Percentiles rank a stretch among this genome's conserved stretches.
Evolutionary conservation across 2,888 invertebrate species (phyloP).

Genomic region (Drosophila barbarae): DNA sequence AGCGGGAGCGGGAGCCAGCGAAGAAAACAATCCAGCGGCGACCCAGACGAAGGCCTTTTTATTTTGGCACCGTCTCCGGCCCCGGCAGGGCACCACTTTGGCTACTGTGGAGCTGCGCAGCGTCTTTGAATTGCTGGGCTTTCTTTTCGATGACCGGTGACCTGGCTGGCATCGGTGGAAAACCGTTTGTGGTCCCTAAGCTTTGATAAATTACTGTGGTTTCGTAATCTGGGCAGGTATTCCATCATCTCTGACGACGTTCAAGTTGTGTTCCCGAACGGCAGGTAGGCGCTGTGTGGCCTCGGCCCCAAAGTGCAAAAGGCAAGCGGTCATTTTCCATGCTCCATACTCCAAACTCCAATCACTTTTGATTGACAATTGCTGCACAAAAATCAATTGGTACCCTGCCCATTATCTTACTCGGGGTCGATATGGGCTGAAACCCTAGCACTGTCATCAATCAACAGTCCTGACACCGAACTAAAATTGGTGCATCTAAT

Average conservation of each 20-base stretch:
- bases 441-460: conserved; percentile 58
- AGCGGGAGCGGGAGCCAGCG: conserved; percentile 19
- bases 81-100: conserved; percentile 52
- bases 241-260: conserved; percentile 68
- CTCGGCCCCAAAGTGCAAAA: conserved; percentile 45
- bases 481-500: conserved; percentile 66
- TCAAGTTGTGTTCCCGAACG: conserved; percentile 58
- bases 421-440: conserved; percentile 32
- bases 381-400: conserved; percentile 58
- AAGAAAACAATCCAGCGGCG: conserved; percentile 36
- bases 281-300: conserved; percentile 57
- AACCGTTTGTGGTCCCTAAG: conserved; percentile 28
- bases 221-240: conserved; percentile 62
- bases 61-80: conserved; percentile 36
- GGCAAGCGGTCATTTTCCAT: conserved; percentile 33
- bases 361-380: conserved; percentile 54
- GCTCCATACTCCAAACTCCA: conserved; percentile 19
- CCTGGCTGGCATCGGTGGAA: conserved; percentile 15
- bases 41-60: conserved; percentile 51
- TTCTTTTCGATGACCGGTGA: conserved; percentile 49
- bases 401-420: conserved; percentile 22
- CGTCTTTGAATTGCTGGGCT: conserved; percentile 42
- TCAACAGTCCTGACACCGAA: conserved; percentile 58
- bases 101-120: conserved; percentile 58
- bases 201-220: conserved; percentile 65